Percentiles rank a stretch among this genome's conserved stretches.
Evolutionary conservation across 1,140 invertebrate genomes (phyloP).

Genomic region (Eciton burchellii): DNA sequence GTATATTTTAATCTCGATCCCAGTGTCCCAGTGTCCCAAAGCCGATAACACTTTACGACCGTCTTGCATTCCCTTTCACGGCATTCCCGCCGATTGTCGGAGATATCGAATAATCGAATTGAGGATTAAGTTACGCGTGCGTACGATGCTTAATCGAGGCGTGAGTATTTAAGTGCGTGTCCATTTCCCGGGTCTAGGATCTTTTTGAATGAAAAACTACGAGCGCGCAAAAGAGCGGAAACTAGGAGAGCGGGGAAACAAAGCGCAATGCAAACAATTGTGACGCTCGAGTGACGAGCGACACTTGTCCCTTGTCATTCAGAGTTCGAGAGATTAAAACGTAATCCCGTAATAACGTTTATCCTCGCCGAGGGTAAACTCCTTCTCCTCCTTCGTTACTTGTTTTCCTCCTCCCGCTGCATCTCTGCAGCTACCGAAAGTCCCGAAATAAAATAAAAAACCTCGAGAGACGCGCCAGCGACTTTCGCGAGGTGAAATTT

Average conservation of each 20-base stretch:
- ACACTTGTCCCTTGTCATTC: background rate
- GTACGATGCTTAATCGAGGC: background rate
- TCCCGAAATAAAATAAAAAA: constrained; percentile 33
- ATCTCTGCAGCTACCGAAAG: background rate
- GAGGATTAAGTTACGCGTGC: no score
- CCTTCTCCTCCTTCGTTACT: constrained; percentile 21
- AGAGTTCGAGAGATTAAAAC: constrained; percentile 38
- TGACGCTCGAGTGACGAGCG: background rate
- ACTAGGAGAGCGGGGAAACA: no score
- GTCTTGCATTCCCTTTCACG: no score
- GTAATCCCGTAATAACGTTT: constrained; percentile 38
- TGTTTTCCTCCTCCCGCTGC: constrained; percentile 14
- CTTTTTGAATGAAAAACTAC: no score
- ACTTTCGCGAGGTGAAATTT: constrained; percentile 47
- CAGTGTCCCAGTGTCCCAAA: no score
- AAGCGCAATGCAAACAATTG: no score
- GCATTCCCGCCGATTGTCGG: background rate
- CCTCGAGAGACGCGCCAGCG: background rate
- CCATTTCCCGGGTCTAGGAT: background rate
- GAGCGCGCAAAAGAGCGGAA: no score
- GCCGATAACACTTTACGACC: no score
- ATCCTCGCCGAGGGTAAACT: background rate
- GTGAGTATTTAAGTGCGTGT: background rate
- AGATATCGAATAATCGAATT: constrained; percentile 11
- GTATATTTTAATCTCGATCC: background rate